Evolutionary conservation across 2,888 invertebrate species (phyloP).

Genomic region (Macaria notata): DNA sequence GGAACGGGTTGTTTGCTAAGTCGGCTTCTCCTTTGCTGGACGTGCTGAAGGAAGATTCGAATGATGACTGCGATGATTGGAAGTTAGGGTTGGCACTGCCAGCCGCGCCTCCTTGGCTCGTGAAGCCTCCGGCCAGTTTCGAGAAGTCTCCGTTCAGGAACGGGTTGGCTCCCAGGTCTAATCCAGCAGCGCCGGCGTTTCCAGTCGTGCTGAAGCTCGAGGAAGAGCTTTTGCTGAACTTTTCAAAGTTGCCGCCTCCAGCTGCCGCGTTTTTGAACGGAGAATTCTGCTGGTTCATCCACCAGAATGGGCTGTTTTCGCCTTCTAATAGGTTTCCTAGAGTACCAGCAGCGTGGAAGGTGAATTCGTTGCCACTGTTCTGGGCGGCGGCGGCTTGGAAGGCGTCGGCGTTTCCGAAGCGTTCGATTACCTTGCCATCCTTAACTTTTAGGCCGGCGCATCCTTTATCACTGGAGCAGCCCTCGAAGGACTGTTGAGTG

Average conservation of each 20-base stretch:
- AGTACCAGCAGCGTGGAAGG: conserved; percentile 63
- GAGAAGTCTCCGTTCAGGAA: conserved; percentile 62
- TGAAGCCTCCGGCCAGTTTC: conserved; percentile 38
- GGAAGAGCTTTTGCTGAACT: conserved; percentile 58
- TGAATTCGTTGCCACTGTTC: conserved; percentile 57
- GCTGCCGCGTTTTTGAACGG: conserved; percentile 77
- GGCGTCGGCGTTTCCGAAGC: conserved; percentile 65
- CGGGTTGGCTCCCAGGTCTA: conserved; percentile 54
- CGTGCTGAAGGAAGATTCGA: conserved; percentile 54
- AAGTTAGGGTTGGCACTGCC: conserved; percentile 34
- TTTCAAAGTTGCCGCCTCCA: conserved; percentile 55
- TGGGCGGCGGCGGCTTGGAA: conserved; percentile 62
- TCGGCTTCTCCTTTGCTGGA: conserved; percentile 57
- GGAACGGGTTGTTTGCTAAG: conserved; percentile 60
- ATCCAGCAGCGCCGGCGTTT: conserved; percentile 33
- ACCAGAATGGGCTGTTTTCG: conserved; percentile 80
- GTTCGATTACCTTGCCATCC: conserved; percentile 67
- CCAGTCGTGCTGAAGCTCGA: conserved; percentile 54
- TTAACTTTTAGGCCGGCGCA: conserved; percentile 75
- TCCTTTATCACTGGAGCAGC: conserved; percentile 69
- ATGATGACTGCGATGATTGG: conserved; percentile 46
- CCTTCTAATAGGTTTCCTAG: conserved; percentile 56
- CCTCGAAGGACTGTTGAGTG: conserved; percentile 68
- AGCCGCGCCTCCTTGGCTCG: conserved; percentile 27
- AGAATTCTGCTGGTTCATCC: conserved; percentile 81